Evolutionary conservation across 2,113 vertebrate genomes (phyloP), one percentile per base, ranked within the genome.

Genomic region (Hepsetus odoe): DNA sequence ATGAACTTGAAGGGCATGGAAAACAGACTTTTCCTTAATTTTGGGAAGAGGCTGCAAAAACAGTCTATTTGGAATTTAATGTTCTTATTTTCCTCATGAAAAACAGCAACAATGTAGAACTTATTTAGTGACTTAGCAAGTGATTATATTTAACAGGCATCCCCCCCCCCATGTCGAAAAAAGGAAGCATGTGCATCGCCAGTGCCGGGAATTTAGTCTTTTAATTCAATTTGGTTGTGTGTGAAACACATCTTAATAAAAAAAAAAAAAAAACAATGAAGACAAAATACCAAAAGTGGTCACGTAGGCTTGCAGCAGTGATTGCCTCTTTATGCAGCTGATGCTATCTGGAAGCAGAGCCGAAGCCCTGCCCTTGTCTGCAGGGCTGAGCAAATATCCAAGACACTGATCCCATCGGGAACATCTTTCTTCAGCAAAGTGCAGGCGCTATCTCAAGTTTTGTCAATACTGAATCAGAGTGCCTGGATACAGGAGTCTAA

Each of bases 401-500:
- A 33, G 18, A 35, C 59, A 33, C 35, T 33, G 28, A 64, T 33
- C 51, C 22, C 51, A 55, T 3, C 24, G 51, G 51, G 51, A 55
- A 55, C 51, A 55, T 55, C n/a, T 55, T 13, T 64, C 18, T 32
- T 35, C 59, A 64, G 59, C 32, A 33, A 64, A 64, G 18, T 64
- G 59, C 14, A 64, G 59, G 30, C 35, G 30, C n/a, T 20, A 18
- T 62, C 16, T 8, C 7, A 20, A 20, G 14, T 62, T 62, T 55
- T 22, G n/a, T 55, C 51, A 33, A 32, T 62, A 18, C 28, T 20
- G 28, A 62, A 35, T 24, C 13, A 62, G 59, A 28, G 30, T 33
- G 32, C 5, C 18, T 18, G 32, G 35, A 20, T 18, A 20, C 16
- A 64, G 30, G 10, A 35, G 59, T 8, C 59, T 64, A 6, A 64